Conservation (phyloP, 2,888 invertebrate species). For the Sympetrum striolatum region DNA sequence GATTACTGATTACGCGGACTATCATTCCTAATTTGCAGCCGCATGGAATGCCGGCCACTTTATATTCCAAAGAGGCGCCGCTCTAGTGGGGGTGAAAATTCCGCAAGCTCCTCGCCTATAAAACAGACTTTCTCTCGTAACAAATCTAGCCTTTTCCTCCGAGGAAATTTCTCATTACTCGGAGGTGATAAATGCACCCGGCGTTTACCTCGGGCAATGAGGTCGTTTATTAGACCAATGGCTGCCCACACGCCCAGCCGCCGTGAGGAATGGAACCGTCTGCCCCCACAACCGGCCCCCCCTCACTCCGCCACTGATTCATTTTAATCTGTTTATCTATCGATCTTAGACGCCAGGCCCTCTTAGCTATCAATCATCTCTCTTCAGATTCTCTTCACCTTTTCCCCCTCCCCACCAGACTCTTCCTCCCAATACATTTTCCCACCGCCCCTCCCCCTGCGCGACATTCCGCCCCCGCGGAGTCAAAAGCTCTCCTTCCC, state of each 20-base stretch:
- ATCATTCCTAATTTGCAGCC: too few species aligned
- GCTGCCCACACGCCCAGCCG: neutral
- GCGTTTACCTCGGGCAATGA: neutral
- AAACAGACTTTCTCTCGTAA: neutral
- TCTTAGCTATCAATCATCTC: slow-evolving; percentile 26
- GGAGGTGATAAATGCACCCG: neutral
- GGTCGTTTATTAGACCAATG: neutral
- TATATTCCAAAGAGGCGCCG: too few species aligned
- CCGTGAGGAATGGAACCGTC: neutral
- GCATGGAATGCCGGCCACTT: too few species aligned
- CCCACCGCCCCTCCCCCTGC: neutral
- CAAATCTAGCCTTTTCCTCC: neutral
- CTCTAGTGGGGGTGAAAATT: too few species aligned
- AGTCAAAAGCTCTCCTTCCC: slow-evolving; percentile 5
- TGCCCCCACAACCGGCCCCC: neutral
- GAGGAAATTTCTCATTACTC: neutral
- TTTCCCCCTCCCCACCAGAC: neutral
- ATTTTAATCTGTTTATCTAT: slow-evolving; percentile 41
- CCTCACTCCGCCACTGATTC: slow-evolving; percentile 16
- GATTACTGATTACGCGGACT: too few species aligned
- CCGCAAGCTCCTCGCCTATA: too few species aligned
- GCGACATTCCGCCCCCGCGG: slow-evolving; percentile 1
- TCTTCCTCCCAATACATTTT: slow-evolving; percentile 17
- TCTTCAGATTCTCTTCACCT: neutral
- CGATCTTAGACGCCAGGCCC: slow-evolving; percentile 13